These are phyloP conservation scores for Poecilia latipinna DNA, from an alignment of 2,113 vertebrate genomes.

Conservation along the genomic window DNA sequence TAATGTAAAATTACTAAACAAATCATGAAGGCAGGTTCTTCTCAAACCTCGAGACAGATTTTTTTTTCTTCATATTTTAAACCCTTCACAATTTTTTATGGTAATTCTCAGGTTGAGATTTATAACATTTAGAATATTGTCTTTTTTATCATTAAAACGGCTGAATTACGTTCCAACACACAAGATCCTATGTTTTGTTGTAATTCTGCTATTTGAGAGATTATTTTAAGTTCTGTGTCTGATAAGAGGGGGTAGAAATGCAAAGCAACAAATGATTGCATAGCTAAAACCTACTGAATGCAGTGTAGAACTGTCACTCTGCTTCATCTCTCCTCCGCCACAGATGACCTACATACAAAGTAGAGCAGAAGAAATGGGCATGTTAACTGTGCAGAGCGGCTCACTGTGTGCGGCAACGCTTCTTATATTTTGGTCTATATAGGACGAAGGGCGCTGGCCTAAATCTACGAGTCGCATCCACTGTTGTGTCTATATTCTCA, in stretches of 20 bases:
- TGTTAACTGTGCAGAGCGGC: constrained; percentile 41
- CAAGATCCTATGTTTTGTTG: background rate
- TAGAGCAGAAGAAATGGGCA: constrained; percentile 75
- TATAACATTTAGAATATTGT: background rate
- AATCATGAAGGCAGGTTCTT: too few species aligned
- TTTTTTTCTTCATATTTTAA: too few species aligned
- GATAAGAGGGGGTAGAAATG: background rate
- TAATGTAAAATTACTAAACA: too few species aligned
- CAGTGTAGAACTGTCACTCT: constrained; percentile 23
- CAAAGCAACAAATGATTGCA: background rate
- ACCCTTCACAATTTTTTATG: background rate
- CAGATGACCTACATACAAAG: constrained; percentile 74
- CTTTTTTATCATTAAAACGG: background rate
- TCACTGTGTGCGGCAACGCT: constrained; percentile 80
- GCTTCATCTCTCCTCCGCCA: constrained; percentile 51
- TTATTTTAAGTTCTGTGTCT: background rate
- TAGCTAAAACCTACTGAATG: background rate
- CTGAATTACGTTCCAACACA: background rate
- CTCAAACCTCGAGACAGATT: too few species aligned
- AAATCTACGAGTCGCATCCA: constrained; percentile 76
- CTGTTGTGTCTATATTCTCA: constrained; percentile 83
- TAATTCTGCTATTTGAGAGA: background rate
- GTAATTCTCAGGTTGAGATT: background rate
- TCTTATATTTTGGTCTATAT: constrained; percentile 79
- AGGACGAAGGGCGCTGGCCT: constrained; percentile 82